Evolutionary conservation across 2,888 invertebrate species (phyloP).

Genomic region (Nomada flava): DNA sequence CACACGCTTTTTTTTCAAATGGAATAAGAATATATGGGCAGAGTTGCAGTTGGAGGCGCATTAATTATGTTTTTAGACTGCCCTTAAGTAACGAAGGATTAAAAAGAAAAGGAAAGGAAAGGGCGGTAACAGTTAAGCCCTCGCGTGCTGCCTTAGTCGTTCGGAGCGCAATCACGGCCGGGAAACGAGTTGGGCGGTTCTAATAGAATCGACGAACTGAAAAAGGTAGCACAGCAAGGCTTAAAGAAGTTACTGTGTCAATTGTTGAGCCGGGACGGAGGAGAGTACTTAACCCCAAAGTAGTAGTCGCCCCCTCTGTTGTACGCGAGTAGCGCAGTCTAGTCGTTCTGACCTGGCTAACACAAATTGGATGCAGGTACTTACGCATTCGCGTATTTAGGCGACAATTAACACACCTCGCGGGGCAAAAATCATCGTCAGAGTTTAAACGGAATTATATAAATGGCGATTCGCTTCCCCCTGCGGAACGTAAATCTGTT

Average conservation of each 20-base stretch:
- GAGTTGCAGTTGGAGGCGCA: no score
- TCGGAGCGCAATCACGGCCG: not conserved
- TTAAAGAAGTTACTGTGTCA: conserved; percentile 69
- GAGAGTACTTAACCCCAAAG: conserved; percentile 64
- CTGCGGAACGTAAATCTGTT: not conserved
- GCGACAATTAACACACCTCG: conserved; percentile 57
- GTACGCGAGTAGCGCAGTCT: conserved; percentile 58
- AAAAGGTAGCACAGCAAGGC: conserved; percentile 41
- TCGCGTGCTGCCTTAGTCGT: not conserved
- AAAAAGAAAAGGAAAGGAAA: not conserved
- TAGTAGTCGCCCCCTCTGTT: conserved; percentile 60
- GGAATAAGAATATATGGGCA: no score
- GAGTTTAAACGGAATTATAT: conserved; percentile 18
- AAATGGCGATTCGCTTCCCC: conserved; percentile 16
- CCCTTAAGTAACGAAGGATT: not conserved
- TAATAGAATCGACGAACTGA: conserved; percentile 25
- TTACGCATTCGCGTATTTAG: conserved; percentile 48
- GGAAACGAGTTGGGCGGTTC: not conserved
- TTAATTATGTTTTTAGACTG: no score
- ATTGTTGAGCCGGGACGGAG: conserved; percentile 60
- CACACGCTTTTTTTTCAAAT: not conserved
- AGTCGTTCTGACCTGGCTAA: conserved; percentile 66
- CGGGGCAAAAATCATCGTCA: conserved; percentile 29
- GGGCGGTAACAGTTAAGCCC: not conserved
- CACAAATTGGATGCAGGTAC: conserved; percentile 61